Conservation (phyloP, 1,140 invertebrate species). For the Amphibalanus amphitrite region DNA sequence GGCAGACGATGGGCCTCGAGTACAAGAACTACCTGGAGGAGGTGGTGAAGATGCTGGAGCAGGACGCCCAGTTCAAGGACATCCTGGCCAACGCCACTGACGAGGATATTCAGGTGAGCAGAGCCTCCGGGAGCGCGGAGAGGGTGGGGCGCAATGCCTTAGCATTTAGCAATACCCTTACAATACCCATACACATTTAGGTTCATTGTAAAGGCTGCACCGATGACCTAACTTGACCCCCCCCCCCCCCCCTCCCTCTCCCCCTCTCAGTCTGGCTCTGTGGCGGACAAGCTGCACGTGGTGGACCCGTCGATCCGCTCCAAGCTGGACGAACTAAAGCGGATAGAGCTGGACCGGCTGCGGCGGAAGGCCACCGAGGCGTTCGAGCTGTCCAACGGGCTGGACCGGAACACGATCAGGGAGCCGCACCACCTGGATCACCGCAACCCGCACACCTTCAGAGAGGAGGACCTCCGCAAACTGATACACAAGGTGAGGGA, state of each 20-base stretch:
- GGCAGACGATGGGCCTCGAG: background rate
- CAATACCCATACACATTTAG: no score
- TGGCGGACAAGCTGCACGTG: constrained; percentile 75
- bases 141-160: no score
- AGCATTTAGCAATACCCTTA: no score
- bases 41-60: background rate
- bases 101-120: background rate
- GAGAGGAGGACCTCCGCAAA: constrained; percentile 83
- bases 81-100: background rate
- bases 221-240: no score
- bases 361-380: constrained; percentile 29
- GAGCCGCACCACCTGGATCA: constrained; percentile 66
- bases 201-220: no score
- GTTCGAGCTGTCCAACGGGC: constrained; percentile 37
- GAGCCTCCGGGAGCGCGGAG: no score
- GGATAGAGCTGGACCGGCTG: constrained; percentile 63
- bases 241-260: constrained; percentile 11
- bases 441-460: constrained; percentile 79
- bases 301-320: constrained; percentile 70
- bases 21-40: background rate
- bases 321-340: constrained; percentile 82
- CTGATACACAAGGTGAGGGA: constrained; percentile 62
- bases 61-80: background rate
- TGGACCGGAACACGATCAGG: constrained; percentile 40
- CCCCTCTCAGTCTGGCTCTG: constrained; percentile 54